These are phyloP conservation scores for Drosophila prolongata DNA, from an alignment of 2,888 invertebrate genomes.

Conservation along the genomic window DNA sequence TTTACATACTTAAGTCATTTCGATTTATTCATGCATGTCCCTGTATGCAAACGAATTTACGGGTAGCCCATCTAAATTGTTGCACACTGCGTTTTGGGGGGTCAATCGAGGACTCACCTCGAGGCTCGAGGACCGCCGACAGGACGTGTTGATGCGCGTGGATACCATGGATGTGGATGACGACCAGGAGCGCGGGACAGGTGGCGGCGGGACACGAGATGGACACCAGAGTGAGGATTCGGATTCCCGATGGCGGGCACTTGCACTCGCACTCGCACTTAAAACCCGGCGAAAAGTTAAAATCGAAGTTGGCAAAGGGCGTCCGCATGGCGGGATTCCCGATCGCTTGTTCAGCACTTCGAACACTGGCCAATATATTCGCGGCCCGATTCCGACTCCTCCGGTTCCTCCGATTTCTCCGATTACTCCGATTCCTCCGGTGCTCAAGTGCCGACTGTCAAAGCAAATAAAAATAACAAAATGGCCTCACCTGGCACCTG, in stretches of 20 bases:
- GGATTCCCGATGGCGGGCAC: slow-evolving; percentile 11
- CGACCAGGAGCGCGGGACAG: slow-evolving; percentile 17
- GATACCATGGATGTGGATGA: slow-evolving; percentile 18
- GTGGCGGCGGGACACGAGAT: slow-evolving; percentile 14
- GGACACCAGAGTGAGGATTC: slow-evolving; percentile 29
- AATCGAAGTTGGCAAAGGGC: slow-evolving; percentile 80
- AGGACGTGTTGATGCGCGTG: slow-evolving; percentile 27
- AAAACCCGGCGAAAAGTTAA: slow-evolving; percentile 82
- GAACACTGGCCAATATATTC: slow-evolving; percentile 33
- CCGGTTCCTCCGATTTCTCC: slow-evolving; percentile 10
- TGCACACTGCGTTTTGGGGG: slow-evolving; percentile 15
- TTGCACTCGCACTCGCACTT: slow-evolving; percentile 10
- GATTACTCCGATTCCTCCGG: slow-evolving; percentile 47
- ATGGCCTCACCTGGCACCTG: slow-evolving; percentile 78
- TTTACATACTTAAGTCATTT: slow-evolving; percentile 30
- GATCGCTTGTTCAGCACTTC: slow-evolving; percentile 24
- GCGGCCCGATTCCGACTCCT: slow-evolving; percentile 20
- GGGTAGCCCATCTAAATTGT: slow-evolving; percentile 17
- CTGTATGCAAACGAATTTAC: neutral
- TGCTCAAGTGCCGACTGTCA: slow-evolving; percentile 79
- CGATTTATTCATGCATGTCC: slow-evolving; percentile 29
- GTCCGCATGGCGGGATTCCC: slow-evolving; percentile 73
- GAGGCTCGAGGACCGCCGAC: slow-evolving; percentile 14
- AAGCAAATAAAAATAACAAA: slow-evolving; percentile 83
- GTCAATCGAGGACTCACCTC: slow-evolving; percentile 23